These are phyloP conservation scores for Tamandua tetradactyla DNA, from an alignment of 2,797 vertebrate species.

Conservation along the genomic window DNA sequence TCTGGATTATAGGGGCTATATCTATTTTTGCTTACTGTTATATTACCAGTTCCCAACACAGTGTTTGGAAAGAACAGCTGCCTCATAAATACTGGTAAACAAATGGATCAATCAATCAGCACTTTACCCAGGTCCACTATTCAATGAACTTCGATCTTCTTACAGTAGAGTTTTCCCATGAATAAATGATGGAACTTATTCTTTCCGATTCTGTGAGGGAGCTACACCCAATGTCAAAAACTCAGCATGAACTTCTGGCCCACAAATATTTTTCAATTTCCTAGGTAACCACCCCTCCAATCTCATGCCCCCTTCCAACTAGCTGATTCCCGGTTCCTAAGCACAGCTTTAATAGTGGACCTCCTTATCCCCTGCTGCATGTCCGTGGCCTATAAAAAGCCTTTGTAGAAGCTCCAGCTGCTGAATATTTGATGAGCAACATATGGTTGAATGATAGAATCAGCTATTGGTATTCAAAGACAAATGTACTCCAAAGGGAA, in stretches of 20 bases:
- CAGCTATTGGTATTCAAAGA: slow-evolving; percentile 58
- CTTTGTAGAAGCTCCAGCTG: slow-evolving; percentile 59
- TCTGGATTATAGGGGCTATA: neutral
- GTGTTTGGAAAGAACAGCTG: neutral
- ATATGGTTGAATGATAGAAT: slow-evolving; percentile 72
- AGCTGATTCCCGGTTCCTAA: neutral
- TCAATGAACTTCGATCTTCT: neutral
- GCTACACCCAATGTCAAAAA: neutral
- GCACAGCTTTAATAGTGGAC: neutral
- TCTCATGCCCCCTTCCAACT: neutral
- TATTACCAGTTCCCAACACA: neutral
- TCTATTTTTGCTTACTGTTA: neutral
- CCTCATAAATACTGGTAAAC: neutral
- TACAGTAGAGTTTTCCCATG: neutral
- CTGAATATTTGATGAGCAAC: slow-evolving; percentile 84
- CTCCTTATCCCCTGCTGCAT: slow-evolving; percentile 34
- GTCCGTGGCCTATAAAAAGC: slow-evolving; percentile 20
- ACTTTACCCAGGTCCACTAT: neutral
- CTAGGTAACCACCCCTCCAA: neutral
- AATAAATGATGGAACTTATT: neutral
- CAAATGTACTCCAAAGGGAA: slow-evolving; percentile 55
- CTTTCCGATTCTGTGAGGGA: neutral
- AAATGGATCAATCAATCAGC: neutral
- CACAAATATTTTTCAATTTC: slow-evolving; percentile 28
- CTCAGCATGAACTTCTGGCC: neutral